Evolutionary conservation across 2,888 invertebrate species (phyloP).

Genomic region (Entomobrya proxima): DNA sequence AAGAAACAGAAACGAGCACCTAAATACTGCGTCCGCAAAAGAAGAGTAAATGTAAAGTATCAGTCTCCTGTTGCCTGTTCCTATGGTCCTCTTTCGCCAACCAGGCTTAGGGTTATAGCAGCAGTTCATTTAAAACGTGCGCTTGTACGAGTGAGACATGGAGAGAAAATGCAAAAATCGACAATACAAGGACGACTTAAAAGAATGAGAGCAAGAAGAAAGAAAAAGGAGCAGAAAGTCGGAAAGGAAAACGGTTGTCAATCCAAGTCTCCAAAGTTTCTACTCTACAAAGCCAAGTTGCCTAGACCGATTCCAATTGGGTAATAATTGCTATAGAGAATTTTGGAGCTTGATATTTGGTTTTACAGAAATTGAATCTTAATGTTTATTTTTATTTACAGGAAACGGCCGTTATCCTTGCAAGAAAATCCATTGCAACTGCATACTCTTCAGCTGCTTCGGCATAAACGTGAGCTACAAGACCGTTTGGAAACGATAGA

Average conservation of each 20-base stretch:
- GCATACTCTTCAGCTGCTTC: conserved; percentile 68
- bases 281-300: background rate
- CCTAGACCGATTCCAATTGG: background rate
- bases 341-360: too few species aligned
- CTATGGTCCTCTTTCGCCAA: background rate
- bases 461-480: conserved; percentile 69
- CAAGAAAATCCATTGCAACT: conserved; percentile 47
- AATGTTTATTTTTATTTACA: conserved; percentile 18
- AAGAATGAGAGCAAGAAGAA: background rate
- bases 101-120: conserved; percentile 16
- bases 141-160: background rate
- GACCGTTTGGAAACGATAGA: conserved; percentile 58
- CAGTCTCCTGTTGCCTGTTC: background rate
- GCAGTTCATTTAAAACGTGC: conserved; percentile 46
- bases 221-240: background rate
- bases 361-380: background rate
- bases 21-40: background rate
- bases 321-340: background rate
- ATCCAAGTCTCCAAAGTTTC: background rate
- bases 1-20: background rate
- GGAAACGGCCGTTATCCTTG: background rate
- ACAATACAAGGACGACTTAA: background rate
- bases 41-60: background rate
- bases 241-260: background rate
- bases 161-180: background rate